Evolutionary conservation across 2,113 vertebrate genomes (phyloP).

Genomic region (Neoarius graeffei): DNA sequence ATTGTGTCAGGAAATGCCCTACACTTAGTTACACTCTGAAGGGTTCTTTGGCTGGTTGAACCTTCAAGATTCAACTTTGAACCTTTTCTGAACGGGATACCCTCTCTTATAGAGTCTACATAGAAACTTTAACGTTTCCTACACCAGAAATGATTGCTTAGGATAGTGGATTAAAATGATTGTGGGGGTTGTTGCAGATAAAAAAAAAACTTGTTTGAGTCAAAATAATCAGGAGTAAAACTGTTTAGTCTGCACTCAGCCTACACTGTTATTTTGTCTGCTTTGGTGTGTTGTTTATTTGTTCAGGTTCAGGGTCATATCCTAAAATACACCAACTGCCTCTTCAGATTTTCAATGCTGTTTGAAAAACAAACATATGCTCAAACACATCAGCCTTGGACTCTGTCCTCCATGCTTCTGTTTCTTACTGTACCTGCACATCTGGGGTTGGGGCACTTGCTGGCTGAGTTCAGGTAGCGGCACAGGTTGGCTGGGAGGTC

Average conservation of each 20-base stretch:
- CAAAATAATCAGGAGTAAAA: not conserved
- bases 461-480: conserved; percentile 87
- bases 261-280: not conserved
- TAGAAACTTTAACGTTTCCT: not conserved
- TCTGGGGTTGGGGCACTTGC: conserved; percentile 98
- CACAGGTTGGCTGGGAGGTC: conserved; percentile 85
- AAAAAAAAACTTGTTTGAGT: not conserved
- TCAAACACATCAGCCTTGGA: not conserved
- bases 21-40: not conserved
- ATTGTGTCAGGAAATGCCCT: not conserved
- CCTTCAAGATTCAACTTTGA: not conserved
- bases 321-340: not conserved
- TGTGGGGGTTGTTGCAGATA: not conserved
- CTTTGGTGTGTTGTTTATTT: not conserved
- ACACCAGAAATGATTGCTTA: not conserved
- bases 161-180: not conserved
- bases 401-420: not conserved
- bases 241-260: not conserved
- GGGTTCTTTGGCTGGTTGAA: not conserved
- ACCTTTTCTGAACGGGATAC: not conserved
- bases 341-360: not conserved
- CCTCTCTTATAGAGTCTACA: not conserved
- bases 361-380: not conserved
- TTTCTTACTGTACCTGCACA: conserved; percentile 86
- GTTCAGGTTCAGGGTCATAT: not conserved